These are phyloP conservation scores for Epistrophella euchroma DNA, from an alignment of 2,888 invertebrate genomes.

Conservation along the genomic window DNA sequence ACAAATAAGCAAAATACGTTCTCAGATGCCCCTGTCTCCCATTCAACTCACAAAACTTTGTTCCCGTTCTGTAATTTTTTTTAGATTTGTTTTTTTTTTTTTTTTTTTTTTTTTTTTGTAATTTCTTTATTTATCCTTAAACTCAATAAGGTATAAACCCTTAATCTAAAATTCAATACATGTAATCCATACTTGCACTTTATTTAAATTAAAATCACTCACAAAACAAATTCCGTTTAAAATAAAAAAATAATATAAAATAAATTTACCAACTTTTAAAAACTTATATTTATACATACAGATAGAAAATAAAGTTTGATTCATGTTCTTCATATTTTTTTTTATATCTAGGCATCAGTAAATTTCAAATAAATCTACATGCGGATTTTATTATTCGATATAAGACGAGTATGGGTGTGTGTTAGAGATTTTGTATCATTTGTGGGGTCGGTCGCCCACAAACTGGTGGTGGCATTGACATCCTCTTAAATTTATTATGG, in stretches of 20 bases:
- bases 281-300: slow-evolving; percentile 1
- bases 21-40: no score
- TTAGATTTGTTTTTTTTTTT: no score
- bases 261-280: neutral
- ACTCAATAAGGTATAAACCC: no score
- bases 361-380: slow-evolving; percentile 63
- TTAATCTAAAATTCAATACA: neutral
- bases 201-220: slow-evolving; percentile 10
- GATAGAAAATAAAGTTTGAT: slow-evolving; percentile 27
- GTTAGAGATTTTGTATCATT: slow-evolving; percentile 36
- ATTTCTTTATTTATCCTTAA: no score
- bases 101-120: no score
- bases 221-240: neutral
- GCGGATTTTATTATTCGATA: slow-evolving; percentile 52
- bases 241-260: neutral
- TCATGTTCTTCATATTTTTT: neutral
- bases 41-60: no score
- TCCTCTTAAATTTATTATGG: slow-evolving; percentile 70
- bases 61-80: no score
- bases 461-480: slow-evolving; percentile 49
- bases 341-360: neutral
- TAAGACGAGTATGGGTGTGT: slow-evolving; percentile 26
- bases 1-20: no score
- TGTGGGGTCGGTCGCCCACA: slow-evolving; percentile 22
- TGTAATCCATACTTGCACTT: neutral